Percentiles rank a stretch among this genome's conserved stretches.
These are phyloP conservation scores for Thinocorus orbignyianus DNA, from an alignment of 2,113 vertebrate genomes.

Conservation along the genomic window DNA sequence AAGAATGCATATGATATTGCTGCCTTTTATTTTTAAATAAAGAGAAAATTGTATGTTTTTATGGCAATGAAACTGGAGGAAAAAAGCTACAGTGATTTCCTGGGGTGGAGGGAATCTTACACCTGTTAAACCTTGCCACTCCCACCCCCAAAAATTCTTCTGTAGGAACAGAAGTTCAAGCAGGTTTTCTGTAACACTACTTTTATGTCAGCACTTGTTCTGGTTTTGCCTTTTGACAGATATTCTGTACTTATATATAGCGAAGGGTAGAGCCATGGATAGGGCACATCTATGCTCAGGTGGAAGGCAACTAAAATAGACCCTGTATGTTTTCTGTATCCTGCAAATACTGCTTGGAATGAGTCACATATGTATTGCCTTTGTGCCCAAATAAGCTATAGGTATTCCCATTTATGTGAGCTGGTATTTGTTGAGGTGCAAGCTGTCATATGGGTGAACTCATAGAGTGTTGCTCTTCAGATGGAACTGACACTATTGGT, in stretches of 20 bases:
- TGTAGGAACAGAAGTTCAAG: neutral
- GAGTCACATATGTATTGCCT: neutral
- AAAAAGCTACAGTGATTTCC: neutral
- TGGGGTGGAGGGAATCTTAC: rapidly evolving
- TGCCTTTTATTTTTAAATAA: neutral
- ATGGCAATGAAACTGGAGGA: neutral
- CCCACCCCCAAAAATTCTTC: rapidly evolving
- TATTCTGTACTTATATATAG: rapidly evolving
- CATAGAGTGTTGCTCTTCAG: neutral
- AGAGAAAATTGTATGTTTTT: neutral
- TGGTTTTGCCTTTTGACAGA: neutral
- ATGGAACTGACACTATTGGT: neutral
- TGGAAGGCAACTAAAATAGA: neutral
- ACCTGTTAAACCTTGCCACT: rapidly evolving
- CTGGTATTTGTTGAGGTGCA: neutral
- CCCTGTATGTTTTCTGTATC: rapidly evolving
- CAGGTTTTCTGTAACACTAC: neutral
- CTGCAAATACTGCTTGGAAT: neutral
- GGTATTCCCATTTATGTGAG: neutral
- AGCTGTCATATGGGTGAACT: neutral
- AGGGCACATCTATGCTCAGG: neutral
- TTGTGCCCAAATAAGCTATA: neutral
- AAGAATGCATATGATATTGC: neutral
- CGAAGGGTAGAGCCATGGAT: neutral
- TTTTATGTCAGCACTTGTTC: neutral